Evolutionary conservation across 1,140 invertebrate species (phyloP), one percentile per base, ranked within the genome.

Genomic region (Papilio machaon): DNA sequence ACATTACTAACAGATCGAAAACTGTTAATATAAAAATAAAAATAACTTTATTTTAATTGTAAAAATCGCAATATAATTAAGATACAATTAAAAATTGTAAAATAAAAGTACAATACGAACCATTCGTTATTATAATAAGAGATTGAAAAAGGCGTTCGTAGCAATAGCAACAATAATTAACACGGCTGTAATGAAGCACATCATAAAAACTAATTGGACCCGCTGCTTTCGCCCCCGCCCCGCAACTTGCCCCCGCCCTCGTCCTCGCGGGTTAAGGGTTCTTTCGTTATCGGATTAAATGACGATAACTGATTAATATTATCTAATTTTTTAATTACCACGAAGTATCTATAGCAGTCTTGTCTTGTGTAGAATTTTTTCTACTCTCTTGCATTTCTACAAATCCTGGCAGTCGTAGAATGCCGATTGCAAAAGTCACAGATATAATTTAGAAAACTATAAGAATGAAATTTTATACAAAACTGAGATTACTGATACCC

Each of bases 91-190:
- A 76, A 76, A 49, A 76, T 30, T 54, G 13, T 23, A 35, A 73
- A 76, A 76, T 76, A 23, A 52, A 76, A 54, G 74, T 17, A 35
- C 46, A 47, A 47, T 76, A n/a, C n/a, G n/a, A 7, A 47, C 11
- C 13, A 13, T 49, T 76, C 64, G 64, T 70, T 70, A 70, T 70
- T 70, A 70, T 70, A 67, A 67, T 67, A 30, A 70, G 64, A 89
- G 88, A 92, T 90, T 92, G 90, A 90, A 88, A 89, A 91, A 88
- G 85, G 88, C 86, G 88, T 90, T 91, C 90, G 89, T 88, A 89
- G 92, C 91, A 92, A 92, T 89, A 89, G 92, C 91, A 92, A 92
- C 92, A 91, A 93, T 92, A 93, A 94, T 94, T 93, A 94, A 93
- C 91, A 92, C 91, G 91, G 86, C 88, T 89, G 91, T 93, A 93